Evolutionary conservation across 2,797 vertebrate species (phyloP), one percentile per base, ranked within the genome.

Genomic region (Morelia viridis): DNA sequence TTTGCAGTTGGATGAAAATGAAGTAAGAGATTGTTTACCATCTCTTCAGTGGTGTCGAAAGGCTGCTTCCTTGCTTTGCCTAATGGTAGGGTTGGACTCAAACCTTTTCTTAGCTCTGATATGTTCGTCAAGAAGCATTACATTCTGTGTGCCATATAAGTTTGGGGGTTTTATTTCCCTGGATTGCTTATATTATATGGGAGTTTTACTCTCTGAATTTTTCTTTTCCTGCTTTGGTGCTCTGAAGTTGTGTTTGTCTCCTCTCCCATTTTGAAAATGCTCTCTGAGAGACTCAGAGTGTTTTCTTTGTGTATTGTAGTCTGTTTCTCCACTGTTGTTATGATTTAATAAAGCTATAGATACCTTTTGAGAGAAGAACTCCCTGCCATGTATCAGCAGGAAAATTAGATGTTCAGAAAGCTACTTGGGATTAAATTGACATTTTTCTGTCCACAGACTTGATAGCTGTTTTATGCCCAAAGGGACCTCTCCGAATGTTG

Each of bases 401-500:
- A 80, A 83, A 26, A 91, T 80, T 91, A 93, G 90, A 56, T 15
- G 26, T 56, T 1, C 57, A 15, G 58, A 12, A 85, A n/a, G 61
- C 46, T 71, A 57, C 24, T 94, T 19, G 41, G 88, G 19, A 87
- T 93, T 53, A 94, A 76, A 88, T 62, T 88, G 58, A 24, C 46
- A 1, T 87, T 95, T 95, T 93, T 96, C 24, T 96, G 46, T 94
- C 94, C 93, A 89, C 97, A 99, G 99, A 99, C 97, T 97, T 99
- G 76, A 97, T 99, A 94, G 99, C 99, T 35, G 99, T 99, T 93
- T 97, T 99, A 35, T 98, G 97, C 89, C 99, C 99, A 26, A 99
- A 98, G 95, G 99, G 99, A 68, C 99, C 99, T 0, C 96, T 99
- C 92, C 97, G 99, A 94, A 99, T 99, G 99, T 95, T 99, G 96